Evolutionary conservation across 2,888 invertebrate genomes (phyloP), one percentile per base, ranked within the genome.

Genomic region (Aphidius colemani): DNA sequence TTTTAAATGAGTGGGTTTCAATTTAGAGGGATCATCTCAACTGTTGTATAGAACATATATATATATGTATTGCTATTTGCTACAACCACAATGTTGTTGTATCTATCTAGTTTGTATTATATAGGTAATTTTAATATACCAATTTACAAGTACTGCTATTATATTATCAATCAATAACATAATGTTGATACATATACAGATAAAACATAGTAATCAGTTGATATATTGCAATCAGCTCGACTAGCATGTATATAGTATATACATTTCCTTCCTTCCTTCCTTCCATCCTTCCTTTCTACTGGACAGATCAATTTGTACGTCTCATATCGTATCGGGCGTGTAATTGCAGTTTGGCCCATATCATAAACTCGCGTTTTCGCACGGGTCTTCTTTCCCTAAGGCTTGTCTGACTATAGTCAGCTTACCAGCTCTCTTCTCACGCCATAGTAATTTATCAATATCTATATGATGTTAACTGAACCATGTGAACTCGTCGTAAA

Each of bases 261-360:
- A 30, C 10, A 40, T 30, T 39, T 13, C 7, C 11, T 13, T 30
- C 45, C 30, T 30, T 30, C 30, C 30, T 30, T 30, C 30, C 30
- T 30, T 30, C 30, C 30, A 5, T 30, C 4, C 30, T 30, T 30
- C 4, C 5, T 30, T 30, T 71, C 73, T n/a, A n/a, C n/a, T 70
- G 72, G 73, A 74, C 74, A 72, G 74, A 78, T 77, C 77, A 79
- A 79, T 78, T 78, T 75, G 75, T 76, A 72, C 75, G 70, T 77
- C 75, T 79, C 76, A 72, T 72, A 74, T 75, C 75, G 74, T 67
- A 70, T 72, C 74, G 77, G 74, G 74, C 77, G 75, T 75, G 73
- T 79, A 78, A 79, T 78, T 79, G 76, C 5, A 5, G 30, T 74
- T 73, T 74, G 75, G 71, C 71, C 77, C 70, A 75, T 75, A 76